Evolutionary conservation across 2,797 vertebrate species (phyloP).

Genomic region (Dipus sagitta): DNA sequence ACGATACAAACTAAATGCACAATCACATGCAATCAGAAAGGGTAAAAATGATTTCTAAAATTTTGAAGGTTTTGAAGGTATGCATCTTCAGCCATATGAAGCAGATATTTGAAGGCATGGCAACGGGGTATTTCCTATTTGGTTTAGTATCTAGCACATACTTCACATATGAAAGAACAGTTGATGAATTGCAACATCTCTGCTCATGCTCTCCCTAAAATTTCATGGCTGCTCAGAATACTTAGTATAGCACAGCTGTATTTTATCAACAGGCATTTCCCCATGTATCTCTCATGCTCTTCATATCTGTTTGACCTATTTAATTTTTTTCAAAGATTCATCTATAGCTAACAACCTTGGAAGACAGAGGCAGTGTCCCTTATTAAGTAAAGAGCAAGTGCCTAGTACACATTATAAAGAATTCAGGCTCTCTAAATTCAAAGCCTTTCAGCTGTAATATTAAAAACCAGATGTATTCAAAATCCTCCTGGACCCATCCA

Average conservation of each 20-base stretch:
- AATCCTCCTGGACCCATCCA: background rate
- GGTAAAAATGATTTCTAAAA: conserved; percentile 20
- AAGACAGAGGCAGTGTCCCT: background rate
- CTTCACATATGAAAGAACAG: background rate
- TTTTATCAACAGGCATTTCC: background rate
- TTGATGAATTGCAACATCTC: background rate
- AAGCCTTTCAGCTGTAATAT: background rate
- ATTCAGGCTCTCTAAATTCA: background rate
- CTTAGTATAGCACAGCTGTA: background rate
- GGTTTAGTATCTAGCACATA: background rate
- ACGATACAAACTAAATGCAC: background rate
- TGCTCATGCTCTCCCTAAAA: background rate
- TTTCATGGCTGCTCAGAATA: conserved; percentile 7
- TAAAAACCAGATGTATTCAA: background rate
- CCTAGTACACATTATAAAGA: background rate
- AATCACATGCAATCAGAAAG: background rate
- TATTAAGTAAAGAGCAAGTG: background rate
- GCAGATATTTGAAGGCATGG: background rate
- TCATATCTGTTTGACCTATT: background rate
- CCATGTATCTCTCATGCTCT: background rate
- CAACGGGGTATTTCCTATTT: background rate
- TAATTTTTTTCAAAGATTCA: background rate
- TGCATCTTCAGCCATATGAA: background rate
- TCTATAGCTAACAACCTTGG: background rate
- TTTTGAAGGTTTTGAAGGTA: background rate